phyloP scores from a whole-genome alignment of 2,888 invertebrate species.

The Drosophila phalerata region DNA sequence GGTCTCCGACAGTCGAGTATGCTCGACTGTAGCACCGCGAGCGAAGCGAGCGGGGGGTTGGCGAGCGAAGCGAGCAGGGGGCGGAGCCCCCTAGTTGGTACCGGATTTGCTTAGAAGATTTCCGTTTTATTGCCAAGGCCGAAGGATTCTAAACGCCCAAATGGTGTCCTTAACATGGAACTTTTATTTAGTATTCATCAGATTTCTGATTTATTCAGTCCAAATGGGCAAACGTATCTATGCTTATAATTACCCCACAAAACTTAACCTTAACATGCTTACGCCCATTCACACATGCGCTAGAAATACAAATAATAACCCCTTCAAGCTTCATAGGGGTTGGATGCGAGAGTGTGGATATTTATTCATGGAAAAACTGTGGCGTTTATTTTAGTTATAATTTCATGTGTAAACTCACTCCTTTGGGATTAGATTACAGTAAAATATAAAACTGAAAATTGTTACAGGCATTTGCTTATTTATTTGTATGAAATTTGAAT shows the following conservation, averaged over 20 bases:
- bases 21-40: too few relatives aligned
- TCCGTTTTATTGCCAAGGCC: slow-evolving; percentile 55
- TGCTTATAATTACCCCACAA: slow-evolving; percentile 72
- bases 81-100: too few relatives aligned
- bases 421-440: slow-evolving; percentile 1
- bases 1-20: too few relatives aligned
- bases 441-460: neutral
- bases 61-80: too few relatives aligned
- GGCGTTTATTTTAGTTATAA: slow-evolving; percentile 53
- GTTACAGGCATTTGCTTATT: neutral
- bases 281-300: slow-evolving; percentile 22
- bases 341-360: slow-evolving; percentile 31
- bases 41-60: too few relatives aligned
- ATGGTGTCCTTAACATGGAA: slow-evolving; percentile 31
- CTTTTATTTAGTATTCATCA: slow-evolving; percentile 78
- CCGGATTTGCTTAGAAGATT: slow-evolving; percentile 47
- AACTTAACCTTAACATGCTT: slow-evolving; percentile 27
- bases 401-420: slow-evolving; percentile 49
- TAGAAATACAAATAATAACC: slow-evolving; percentile 21
- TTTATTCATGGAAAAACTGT: slow-evolving; percentile 61
- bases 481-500: neutral
- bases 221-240: slow-evolving; percentile 78
- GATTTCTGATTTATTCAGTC: slow-evolving; percentile 78
- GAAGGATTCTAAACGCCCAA: slow-evolving; percentile 22
- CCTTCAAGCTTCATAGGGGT: slow-evolving; percentile 36